Base-by-base conservation (phyloP, 2,888 invertebrate genomes). In the Caenorhabditis sp. region DNA sequence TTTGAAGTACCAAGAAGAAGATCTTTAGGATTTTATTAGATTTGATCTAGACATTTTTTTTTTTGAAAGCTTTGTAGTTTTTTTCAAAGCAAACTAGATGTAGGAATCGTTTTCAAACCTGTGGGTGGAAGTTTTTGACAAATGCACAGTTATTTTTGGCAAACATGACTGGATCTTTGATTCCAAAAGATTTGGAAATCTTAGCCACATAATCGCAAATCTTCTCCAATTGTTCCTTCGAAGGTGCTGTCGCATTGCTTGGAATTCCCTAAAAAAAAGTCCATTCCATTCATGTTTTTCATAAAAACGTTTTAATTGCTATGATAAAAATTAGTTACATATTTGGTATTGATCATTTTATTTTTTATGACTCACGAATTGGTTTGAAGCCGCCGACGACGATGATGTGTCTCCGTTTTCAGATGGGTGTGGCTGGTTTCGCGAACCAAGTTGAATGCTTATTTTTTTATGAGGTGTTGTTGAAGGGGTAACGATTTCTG, bases 111-210 rank as follows among this genome's bases (percentile, higher is more conserved):
- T 27, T 49, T 25, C 26, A 12, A 53, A 78, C 78, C 69, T 67
- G 53, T 67, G 73, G 73, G 57, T 78, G 76, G 66, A 73, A 74
- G 17, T 61, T 64, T 27, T 67, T 66, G 10, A 78, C 71, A 53
- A 76, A 65, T n/a, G 59, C 23, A 56, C 78, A 78, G 26, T 78
- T 76, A 25, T 74, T 71, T 59, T 76, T 76, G 49, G 76, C 67
- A 56, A 74, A 78, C 7, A 59, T 67, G 5, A 63, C 70, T 5
- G 73, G 66, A 23, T 76, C 68, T 23, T 71, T 76, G 59, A 78
- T 78, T 38, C 78, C 78, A 31, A 78, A 78, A 7, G 63, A 59
- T 21, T 76, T 78, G 1, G 78, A 64, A 10, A 75, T 65, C 21
- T 63, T 65, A 4, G 36, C 59, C 53, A 70, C 67, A 38, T 68